phyloP scores from a whole-genome alignment of 2,888 invertebrate species.

The Meganola albula region DNA sequence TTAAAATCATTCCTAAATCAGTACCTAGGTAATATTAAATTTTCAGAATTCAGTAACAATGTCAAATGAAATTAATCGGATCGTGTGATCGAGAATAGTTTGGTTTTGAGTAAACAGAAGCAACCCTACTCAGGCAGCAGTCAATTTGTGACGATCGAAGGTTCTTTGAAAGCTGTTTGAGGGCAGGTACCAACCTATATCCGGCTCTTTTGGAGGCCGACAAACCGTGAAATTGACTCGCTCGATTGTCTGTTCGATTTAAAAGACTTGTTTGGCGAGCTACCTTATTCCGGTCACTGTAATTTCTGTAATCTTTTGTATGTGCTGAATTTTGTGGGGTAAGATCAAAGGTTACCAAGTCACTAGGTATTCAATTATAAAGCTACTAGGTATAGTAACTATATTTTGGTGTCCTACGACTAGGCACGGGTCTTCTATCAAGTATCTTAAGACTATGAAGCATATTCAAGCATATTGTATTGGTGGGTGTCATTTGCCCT shows the following conservation, averaged over 20 bases:
- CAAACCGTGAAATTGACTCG: conserved; percentile 64
- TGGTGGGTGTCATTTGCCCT: no score
- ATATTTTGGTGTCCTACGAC: no score
- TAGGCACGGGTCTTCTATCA: no score
- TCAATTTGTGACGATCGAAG: conserved; percentile 42
- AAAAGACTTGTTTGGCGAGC: conserved; percentile 43
- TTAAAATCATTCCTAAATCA: no score
- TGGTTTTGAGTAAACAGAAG: conserved; percentile 21
- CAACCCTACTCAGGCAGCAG: conserved; percentile 29
- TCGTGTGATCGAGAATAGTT: background rate
- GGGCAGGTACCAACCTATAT: conserved; percentile 35
- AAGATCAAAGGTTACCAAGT: no score
- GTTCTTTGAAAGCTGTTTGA: conserved; percentile 39
- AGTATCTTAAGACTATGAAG: no score
- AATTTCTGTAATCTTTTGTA: conserved; percentile 27
- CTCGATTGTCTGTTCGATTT: conserved; percentile 52
- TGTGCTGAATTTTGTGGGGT: no score
- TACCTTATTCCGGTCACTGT: conserved; percentile 13
- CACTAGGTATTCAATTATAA: no score
- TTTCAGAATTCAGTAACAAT: no score
- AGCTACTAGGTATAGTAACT: no score
- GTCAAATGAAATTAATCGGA: conserved; percentile 1
- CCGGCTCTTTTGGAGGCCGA: conserved; percentile 47
- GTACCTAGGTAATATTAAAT: no score
- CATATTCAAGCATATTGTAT: no score